Evolutionary conservation across 2,797 vertebrate genomes (phyloP).

Genomic region (Esox lucius): DNA sequence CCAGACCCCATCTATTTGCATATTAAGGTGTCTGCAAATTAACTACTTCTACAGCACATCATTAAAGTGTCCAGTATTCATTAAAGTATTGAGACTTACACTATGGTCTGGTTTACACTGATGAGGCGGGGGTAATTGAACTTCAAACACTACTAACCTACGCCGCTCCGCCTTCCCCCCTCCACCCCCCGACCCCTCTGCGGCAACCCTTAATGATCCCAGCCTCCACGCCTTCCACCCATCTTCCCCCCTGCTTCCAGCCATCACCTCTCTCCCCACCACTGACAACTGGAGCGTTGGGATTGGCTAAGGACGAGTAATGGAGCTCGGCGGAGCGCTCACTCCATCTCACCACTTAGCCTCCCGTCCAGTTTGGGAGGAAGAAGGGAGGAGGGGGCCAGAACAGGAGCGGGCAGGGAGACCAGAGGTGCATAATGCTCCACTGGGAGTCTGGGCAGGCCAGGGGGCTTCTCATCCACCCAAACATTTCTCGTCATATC

Average conservation of each 20-base stretch:
- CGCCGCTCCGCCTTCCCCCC: constrained; percentile 39
- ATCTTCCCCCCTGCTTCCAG: constrained; percentile 10
- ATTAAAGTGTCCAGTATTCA: constrained; percentile 10
- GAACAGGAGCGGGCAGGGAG: not conserved
- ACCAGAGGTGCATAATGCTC: constrained; percentile 54
- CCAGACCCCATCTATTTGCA: constrained; percentile 6
- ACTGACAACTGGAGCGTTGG: constrained; percentile 65
- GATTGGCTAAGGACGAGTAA: constrained; percentile 70
- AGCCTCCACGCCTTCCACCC: constrained; percentile 13
- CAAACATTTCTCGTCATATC: constrained; percentile 78
- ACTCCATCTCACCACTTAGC: constrained; percentile 78
- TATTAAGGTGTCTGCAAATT: constrained; percentile 40
- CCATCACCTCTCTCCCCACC: constrained; percentile 50
- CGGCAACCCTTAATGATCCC: not conserved
- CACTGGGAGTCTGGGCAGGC: constrained; percentile 55
- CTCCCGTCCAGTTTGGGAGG: constrained; percentile 51
- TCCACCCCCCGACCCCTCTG: constrained; percentile 7
- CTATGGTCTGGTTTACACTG: not conserved
- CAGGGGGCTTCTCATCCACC: constrained; percentile 59
- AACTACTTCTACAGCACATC: constrained; percentile 30
- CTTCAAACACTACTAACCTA: constrained; percentile 20
- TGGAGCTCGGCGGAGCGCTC: constrained; percentile 73
- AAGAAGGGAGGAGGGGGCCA: constrained; percentile 18
- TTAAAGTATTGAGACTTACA: constrained; percentile 28
- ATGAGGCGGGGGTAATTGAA: constrained; percentile 34